Base-by-base conservation (phyloP, 92 coral and sea anemone genomes). In the Parazoanthus atlanticus region DNA sequence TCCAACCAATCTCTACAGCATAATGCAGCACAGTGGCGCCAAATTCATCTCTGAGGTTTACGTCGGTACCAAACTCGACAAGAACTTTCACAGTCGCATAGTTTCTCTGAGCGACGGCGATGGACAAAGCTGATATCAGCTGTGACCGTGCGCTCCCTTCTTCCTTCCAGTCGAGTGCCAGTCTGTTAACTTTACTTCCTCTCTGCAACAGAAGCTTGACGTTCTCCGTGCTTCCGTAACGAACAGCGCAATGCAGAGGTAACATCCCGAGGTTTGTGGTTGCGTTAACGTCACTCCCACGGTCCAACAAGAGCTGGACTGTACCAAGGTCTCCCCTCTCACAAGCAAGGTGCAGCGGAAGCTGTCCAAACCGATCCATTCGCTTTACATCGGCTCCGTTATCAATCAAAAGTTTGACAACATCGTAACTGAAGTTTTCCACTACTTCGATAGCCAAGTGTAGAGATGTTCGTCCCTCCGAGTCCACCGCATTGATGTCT, bases 401-500 rank as follows among this genome's bases (percentile, higher is more conserved):
- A 46, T 33, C 33, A 38, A 89, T 26, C 81, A 91, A 86, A 52
- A 81, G 76, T 47, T 83, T 88, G 32, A 76, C 88, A 7, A 87
- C 49, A 23, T 82, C 88, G 25, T 28, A 71, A 26, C 87, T 84
- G 73, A 81, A 73, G 84, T 87, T 82, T n/a, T 84, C 90, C 61
- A 65, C 81, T 12, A 72, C 90, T 41, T 84, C 87, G 74, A 82
- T 89, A 66, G 90, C 90, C 4, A 91, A 58, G 40, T 91, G 93
- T 26, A 91, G 83, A 11, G 93, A 36, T 21, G 93, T 91, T 30
- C 70, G 72, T n/a, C 82, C 69, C 6, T 87, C 88, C 58, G 16
- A 25, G 67, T 91, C 90, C 23, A 29, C 46, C 28, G 87, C 79
- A 69, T 40, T 84, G 15, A 84, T 74, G 28, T 84, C 66, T 40